A percentile compares a stretch with the other conserved stretches of the same genome.
Evolutionary conservation across 2,888 invertebrate genomes (phyloP).

Genomic region (Apotomis betuletana): DNA sequence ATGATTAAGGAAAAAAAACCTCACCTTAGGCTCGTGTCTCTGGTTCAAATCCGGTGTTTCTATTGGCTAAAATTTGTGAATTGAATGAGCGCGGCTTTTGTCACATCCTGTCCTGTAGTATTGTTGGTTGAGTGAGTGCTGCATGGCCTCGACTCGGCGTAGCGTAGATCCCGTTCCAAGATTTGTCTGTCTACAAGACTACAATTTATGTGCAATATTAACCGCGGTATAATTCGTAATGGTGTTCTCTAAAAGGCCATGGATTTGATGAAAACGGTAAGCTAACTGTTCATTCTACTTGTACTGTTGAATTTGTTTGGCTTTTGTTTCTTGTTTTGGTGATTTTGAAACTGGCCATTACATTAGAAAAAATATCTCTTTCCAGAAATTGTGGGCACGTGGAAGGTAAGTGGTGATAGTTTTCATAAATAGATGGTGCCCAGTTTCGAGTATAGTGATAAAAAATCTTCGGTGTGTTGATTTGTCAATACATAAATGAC

Average conservation of each 20-base stretch:
- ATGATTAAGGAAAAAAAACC: slow-evolving; percentile 37
- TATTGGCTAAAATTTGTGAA: slow-evolving; percentile 61
- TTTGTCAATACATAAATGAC: slow-evolving; percentile 80
- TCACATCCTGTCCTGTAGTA: slow-evolving; percentile 80
- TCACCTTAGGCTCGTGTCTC: slow-evolving; percentile 51
- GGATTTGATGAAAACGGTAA: slow-evolving; percentile 85
- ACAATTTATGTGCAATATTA: slow-evolving; percentile 71
- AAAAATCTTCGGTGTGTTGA: slow-evolving; percentile 71
- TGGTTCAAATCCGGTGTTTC: slow-evolving; percentile 51
- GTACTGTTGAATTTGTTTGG: slow-evolving; percentile 76
- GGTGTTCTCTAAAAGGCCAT: slow-evolving; percentile 83
- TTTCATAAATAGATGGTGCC: slow-evolving; percentile 69
- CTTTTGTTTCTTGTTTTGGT: slow-evolving; percentile 85
- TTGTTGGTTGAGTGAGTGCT: slow-evolving; percentile 66
- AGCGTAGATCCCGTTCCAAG: slow-evolving; percentile 71
- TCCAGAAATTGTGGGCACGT: slow-evolving; percentile 82
- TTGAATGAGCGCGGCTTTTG: slow-evolving; percentile 76
- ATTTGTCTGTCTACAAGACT: slow-evolving; percentile 67
- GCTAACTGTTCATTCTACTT: slow-evolving; percentile 63
- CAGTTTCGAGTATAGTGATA: slow-evolving; percentile 68
- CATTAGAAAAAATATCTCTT: slow-evolving; percentile 84
- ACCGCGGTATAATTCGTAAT: slow-evolving; percentile 78
- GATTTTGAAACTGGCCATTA: slow-evolving; percentile 84
- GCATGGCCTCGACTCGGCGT: slow-evolving; percentile 70
- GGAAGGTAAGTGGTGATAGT: slow-evolving; percentile 81